These are phyloP conservation scores for Apis laboriosa DNA, from an alignment of 1,140 invertebrate species.

Conservation along the genomic window DNA sequence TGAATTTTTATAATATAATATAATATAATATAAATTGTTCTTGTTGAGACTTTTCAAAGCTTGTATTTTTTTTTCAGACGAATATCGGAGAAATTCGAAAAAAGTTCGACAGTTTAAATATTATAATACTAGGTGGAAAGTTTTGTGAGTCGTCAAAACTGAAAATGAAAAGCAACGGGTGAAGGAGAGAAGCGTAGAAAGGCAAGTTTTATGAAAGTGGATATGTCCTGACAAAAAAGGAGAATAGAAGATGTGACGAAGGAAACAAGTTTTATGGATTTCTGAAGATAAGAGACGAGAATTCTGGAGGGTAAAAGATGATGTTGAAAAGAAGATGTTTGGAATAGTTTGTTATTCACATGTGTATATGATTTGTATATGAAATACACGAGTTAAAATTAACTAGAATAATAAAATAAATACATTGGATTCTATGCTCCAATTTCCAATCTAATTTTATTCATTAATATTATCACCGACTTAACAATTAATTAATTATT, in stretches of 20 bases:
- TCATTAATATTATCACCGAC: neutral
- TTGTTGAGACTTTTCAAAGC: no score
- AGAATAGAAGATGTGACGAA: slow-evolving; percentile 31
- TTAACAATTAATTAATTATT: neutral
- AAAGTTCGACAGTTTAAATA: no score
- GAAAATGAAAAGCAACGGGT: neutral
- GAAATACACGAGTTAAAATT: neutral
- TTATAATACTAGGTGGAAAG: no score
- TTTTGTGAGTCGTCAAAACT: neutral
- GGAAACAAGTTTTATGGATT: slow-evolving; percentile 55
- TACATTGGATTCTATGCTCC: neutral
- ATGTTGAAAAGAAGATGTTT: neutral
- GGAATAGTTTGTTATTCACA: neutral
- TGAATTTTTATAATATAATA: no score
- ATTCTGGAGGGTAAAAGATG: neutral
- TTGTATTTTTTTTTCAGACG: no score
- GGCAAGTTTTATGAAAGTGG: slow-evolving; percentile 18
- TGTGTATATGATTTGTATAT: neutral
- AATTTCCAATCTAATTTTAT: neutral
- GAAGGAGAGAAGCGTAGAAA: neutral
- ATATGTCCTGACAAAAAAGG: slow-evolving; percentile 16
- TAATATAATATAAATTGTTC: no score
- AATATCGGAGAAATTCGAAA: no score
- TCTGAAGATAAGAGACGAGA: slow-evolving; percentile 22
- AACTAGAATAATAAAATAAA: neutral